phyloP scores from a whole-genome alignment of 2,888 invertebrate species.

The Agrotis ipsilon region DNA sequence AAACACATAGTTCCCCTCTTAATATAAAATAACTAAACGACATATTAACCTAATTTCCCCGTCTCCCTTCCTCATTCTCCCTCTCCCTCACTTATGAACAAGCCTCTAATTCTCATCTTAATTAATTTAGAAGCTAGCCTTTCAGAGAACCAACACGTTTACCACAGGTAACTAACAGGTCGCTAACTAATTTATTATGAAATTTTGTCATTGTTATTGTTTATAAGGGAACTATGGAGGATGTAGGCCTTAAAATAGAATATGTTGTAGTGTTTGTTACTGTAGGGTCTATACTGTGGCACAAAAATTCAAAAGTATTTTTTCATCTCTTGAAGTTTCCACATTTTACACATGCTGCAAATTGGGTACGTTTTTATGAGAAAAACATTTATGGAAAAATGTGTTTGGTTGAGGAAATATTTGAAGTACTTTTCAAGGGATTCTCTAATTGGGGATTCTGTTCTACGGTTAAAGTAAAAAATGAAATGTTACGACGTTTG shows the following conservation, averaged over 20 bases:
- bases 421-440: neutral
- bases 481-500: neutral
- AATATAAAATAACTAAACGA: conserved; percentile 43
- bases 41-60: conserved; percentile 56
- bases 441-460: conserved; percentile 1
- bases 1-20: conserved; percentile 32
- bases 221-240: conserved; percentile 26
- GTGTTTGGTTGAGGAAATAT: neutral
- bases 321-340: neutral
- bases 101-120: conserved; percentile 56
- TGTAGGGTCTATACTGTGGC: neutral
- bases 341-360: neutral
- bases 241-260: conserved; percentile 20
- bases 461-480: neutral
- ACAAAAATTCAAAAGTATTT: neutral
- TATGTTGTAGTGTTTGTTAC: neutral
- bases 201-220: conserved; percentile 59
- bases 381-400: conserved; percentile 8
- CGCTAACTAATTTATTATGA: conserved; percentile 53
- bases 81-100: conserved; percentile 38
- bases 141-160: conserved; percentile 34
- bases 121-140: conserved; percentile 57
- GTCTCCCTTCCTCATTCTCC: neutral
- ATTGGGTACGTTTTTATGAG: neutral
- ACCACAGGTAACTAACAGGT: too few species aligned